Percentiles rank a stretch among this genome's conserved stretches.
Conservation (phyloP, 2,797 vertebrate species). For the Microtus agrestis region DNA sequence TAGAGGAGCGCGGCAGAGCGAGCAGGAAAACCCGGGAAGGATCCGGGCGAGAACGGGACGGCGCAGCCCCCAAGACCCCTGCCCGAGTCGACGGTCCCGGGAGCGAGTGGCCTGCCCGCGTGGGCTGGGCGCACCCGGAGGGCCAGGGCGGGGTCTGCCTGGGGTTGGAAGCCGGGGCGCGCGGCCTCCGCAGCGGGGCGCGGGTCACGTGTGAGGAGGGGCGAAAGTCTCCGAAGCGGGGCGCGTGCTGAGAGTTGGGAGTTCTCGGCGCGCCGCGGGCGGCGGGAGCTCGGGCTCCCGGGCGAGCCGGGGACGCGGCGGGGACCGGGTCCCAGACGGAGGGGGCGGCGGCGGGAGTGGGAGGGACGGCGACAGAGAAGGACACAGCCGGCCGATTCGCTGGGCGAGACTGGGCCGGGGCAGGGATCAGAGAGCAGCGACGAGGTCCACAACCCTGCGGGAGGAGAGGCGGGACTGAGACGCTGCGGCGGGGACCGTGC, state of each 20-base stretch:
- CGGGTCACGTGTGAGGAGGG: conserved; percentile 89
- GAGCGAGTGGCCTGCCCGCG: background rate
- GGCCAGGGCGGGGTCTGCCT: background rate
- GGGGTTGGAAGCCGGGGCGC: background rate
- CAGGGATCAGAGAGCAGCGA: conserved; percentile 13
- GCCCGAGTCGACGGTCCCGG: background rate
- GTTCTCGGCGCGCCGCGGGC: conserved; percentile 83
- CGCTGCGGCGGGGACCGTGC: background rate
- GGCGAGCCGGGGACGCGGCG: conserved; percentile 76
- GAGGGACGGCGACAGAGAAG: conserved; percentile 25
- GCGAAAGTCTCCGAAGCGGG: conserved; percentile 89
- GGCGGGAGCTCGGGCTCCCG: conserved; percentile 82
- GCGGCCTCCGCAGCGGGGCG: conserved; percentile 78
- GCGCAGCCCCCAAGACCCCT: background rate
- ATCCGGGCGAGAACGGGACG: background rate
- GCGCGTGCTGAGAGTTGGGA: conserved; percentile 81
- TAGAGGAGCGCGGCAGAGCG: conserved; percentile 62
- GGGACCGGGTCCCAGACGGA: conserved; percentile 74
- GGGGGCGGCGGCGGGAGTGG: conserved; percentile 62
- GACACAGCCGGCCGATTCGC: conserved; percentile 2
- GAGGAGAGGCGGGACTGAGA: background rate
- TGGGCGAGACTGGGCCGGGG: background rate
- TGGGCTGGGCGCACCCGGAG: background rate
- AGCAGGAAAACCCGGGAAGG: conserved; percentile 78
- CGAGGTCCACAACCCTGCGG: background rate